These are phyloP conservation scores for Chamaea fasciata DNA, from an alignment of 2,113 vertebrate species.

Conservation along the genomic window DNA sequence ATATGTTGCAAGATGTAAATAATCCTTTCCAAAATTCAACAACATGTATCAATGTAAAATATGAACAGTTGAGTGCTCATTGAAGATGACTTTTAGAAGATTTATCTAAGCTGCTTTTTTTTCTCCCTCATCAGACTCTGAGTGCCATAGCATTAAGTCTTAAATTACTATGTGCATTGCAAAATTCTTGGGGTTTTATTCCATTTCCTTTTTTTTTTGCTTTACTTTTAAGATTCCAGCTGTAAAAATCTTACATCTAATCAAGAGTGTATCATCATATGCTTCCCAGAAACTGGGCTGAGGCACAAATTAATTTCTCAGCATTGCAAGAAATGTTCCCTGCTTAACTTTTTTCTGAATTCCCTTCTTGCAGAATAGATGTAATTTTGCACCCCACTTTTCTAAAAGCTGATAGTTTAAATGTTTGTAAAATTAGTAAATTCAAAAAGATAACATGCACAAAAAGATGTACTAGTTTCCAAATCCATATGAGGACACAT, in stretches of 20 bases:
- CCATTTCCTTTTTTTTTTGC: background rate
- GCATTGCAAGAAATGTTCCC: background rate
- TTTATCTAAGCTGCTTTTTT: background rate
- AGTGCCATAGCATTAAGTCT: background rate
- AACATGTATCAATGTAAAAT: background rate
- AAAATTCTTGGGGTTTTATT: background rate
- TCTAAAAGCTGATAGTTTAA: background rate
- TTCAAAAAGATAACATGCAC: background rate
- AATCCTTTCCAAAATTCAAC: conserved; percentile 14
- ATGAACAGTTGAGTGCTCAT: background rate
- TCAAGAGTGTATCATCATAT: background rate
- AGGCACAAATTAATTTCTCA: background rate
- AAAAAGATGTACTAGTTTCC: background rate
- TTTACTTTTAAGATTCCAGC: background rate
- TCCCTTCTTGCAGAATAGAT: background rate
- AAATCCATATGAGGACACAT: background rate
- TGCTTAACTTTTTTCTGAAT: background rate
- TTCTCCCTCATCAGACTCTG: background rate
- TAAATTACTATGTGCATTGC: background rate
- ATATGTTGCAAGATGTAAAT: conserved; percentile 19
- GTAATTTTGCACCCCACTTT: background rate
- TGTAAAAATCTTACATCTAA: background rate
- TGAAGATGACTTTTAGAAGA: background rate
- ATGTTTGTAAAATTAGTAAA: background rate
- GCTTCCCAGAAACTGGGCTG: background rate